Percentiles rank a stretch among this genome's conserved stretches.
Conservation (phyloP, 2,888 invertebrate species). For the Blera fallax region DNA sequence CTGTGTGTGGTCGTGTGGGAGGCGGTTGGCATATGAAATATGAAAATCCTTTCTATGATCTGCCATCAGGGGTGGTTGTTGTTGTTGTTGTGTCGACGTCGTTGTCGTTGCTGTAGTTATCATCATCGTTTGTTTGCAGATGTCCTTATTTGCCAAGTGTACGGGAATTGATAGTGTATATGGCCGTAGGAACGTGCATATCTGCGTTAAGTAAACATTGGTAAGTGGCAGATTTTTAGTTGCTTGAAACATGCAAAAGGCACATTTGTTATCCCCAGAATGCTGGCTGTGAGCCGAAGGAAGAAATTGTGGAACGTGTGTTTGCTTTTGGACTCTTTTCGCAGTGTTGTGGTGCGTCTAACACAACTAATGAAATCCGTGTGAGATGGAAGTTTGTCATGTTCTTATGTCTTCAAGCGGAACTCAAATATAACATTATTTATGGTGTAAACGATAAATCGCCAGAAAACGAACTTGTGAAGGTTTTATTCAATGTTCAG, state of each 20-base stretch:
- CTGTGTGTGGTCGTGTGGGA: neutral
- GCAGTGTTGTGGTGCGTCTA: neutral
- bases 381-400: neutral
- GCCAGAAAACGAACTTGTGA: neutral
- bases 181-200: conserved; percentile 44
- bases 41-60: conserved; percentile 60
- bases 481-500: neutral
- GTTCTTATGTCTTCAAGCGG: neutral
- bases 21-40: conserved; percentile 39
- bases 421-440: conserved; percentile 26
- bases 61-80: conserved; percentile 10
- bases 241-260: conserved; percentile 48
- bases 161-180: conserved; percentile 48
- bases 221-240: conserved; percentile 56
- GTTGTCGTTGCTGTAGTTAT: conserved; percentile 6
- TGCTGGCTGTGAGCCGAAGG: neutral
- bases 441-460: conserved; percentile 15
- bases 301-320: conserved; percentile 6
- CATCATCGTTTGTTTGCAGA: conserved; percentile 54
- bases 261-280: conserved; percentile 43
- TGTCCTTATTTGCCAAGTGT: conserved; percentile 57
- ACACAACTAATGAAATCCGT: conserved; percentile 22
- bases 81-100: neutral
- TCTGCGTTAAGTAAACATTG: conserved; percentile 55
- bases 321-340: conserved; percentile 1